Percentiles rank a stretch among this genome's conserved stretches.
Evolutionary conservation across 2,113 vertebrate genomes (phyloP).

Genomic region (Xerus inauris): DNA sequence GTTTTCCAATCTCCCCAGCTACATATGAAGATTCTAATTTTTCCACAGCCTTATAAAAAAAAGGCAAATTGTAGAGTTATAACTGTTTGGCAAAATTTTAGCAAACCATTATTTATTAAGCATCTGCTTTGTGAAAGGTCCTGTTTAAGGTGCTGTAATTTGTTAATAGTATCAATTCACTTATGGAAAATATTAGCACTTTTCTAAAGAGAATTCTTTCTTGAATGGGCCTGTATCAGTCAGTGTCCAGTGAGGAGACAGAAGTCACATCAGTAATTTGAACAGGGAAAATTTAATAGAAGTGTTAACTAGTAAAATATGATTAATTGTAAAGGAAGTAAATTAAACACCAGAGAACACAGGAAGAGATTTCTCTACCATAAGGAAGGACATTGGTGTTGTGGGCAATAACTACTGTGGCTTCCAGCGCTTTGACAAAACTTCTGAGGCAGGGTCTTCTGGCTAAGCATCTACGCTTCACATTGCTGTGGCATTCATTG

Average conservation of each 20-base stretch:
- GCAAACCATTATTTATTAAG: background rate
- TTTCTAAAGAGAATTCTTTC: background rate
- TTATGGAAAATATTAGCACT: slow-evolving; percentile 20
- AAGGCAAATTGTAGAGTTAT: background rate
- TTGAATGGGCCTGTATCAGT: background rate
- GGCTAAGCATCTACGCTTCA: slow-evolving; percentile 89
- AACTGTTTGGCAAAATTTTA: background rate
- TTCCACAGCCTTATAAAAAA: background rate
- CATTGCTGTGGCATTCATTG: slow-evolving; percentile 86
- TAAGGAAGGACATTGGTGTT: background rate
- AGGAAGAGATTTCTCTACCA: background rate
- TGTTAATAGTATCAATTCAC: background rate
- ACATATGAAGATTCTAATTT: background rate
- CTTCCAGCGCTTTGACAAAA: slow-evolving; percentile 86
- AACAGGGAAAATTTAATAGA: background rate
- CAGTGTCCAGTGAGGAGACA: background rate
- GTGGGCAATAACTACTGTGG: slow-evolving; percentile 83
- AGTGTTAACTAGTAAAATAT: background rate
- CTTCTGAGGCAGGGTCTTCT: slow-evolving; percentile 92
- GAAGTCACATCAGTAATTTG: background rate
- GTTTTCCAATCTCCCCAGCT: background rate
- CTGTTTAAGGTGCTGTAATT: background rate
- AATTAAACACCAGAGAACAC: background rate
- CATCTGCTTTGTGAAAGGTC: background rate
- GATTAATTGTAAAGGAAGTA: background rate